Conservation (phyloP, 64 coral and sea anemone genomes). For the Pocillopora verrucosa region DNA sequence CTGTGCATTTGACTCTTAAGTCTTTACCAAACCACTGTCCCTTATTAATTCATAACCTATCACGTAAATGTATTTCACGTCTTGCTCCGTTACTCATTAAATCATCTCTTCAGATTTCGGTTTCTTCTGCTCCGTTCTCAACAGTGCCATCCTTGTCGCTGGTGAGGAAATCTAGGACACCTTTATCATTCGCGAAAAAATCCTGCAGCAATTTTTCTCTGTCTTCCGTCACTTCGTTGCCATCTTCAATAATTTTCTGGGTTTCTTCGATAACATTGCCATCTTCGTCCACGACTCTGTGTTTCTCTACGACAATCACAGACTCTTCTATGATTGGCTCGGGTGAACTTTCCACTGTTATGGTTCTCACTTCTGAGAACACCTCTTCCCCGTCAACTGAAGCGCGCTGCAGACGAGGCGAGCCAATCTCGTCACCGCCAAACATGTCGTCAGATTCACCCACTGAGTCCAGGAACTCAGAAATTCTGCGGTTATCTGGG, state of each 20-base stretch:
- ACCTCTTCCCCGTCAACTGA: slow-evolving; percentile 6
- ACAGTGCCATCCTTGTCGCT: not conserved
- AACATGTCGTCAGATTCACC: slow-evolving; percentile 32
- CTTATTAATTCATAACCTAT: not conserved
- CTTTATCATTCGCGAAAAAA: slow-evolving; percentile 89
- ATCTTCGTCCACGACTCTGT: slow-evolving; percentile 53
- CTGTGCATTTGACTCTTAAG: not conserved
- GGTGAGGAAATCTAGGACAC: slow-evolving; percentile 82
- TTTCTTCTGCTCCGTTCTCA: slow-evolving; percentile 72
- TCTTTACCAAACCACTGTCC: not conserved
- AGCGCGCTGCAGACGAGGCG: not conserved
- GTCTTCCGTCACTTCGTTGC: slow-evolving; percentile 39
- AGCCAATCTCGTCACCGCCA: slow-evolving; percentile 15
- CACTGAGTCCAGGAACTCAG: slow-evolving; percentile 39
- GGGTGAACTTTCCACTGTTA: not conserved
- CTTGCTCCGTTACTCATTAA: not conserved
- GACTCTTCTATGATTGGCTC: slow-evolving; percentile 33
- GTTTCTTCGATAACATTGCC: slow-evolving; percentile 53
- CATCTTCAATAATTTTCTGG: slow-evolving; percentile 1
- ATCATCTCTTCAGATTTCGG: slow-evolving; percentile 65
- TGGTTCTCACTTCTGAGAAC: not conserved
- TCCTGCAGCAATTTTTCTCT: slow-evolving; percentile 82
- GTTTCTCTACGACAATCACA: slow-evolving; percentile 43
- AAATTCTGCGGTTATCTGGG: slow-evolving; percentile 2
- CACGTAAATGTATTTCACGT: not conserved